Base-by-base conservation (phyloP, 2,113 vertebrate genomes). In the Thunnus thynnus region DNA sequence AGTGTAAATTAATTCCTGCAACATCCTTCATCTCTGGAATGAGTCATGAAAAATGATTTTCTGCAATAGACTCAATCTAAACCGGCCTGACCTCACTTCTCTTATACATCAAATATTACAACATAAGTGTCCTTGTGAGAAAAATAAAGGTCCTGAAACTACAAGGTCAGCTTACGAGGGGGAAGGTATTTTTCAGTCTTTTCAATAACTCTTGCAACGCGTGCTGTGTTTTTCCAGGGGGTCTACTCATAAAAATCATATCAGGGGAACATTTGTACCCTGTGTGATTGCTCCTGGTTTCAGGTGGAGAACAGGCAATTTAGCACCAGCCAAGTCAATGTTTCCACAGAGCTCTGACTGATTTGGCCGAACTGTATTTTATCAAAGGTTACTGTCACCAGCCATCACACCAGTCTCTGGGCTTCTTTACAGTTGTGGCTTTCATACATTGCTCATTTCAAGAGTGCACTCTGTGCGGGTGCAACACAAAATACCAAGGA, bases 41-140 rank as follows among this genome's bases (percentile, higher is more conserved):
- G 87, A 90, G 14, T 88, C 82, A 87, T 78, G n/a, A 67, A 51
- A 62, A 56, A 74, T 60, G 48, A 61, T 58, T 70, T 57, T 56
- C 50, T 76, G 46, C 17, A n/a, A 65, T 44, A 70, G n/a, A 48
- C 74, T 83, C 46, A 46, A 6, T 65, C 16, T 22, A 48, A 82
- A 71, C 50, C 17, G 56, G 46, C 58, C 27, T 12, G 72, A 76
- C 66, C 73, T 85, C 67, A 56, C 74, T 86, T 58, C 68, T 32
- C 58, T 63, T 25, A 51, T 4, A 17, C 22, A 55, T 22, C 3
- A 64, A 54, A 41, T 16, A 27, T 41, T 44, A 83, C 10, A 76
- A 30, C 13, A 61, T 36, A 58, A 56, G 44, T 50, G 72, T 74
- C 60, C 17, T 44, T 70, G 76, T 41, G 22, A 83, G 65, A 69